Evolutionary conservation across 2,113 vertebrate species (phyloP), one percentile per base, ranked within the genome.

Genomic region (Pelodiscus sinensis): DNA sequence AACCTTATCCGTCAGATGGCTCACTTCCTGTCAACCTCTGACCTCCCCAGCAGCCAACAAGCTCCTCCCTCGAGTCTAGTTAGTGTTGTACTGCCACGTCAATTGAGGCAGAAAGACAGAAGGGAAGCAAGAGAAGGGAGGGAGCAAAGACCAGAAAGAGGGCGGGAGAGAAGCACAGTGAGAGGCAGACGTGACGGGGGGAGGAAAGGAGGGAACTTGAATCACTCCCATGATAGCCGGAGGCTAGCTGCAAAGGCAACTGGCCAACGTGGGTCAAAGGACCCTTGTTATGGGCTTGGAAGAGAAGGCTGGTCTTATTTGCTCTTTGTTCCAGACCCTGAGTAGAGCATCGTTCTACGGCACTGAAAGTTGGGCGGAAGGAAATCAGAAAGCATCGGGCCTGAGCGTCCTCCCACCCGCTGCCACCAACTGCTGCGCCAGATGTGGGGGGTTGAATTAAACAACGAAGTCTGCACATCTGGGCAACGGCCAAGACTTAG

Each of bases 81-180:
- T 98, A 97, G 98, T 98, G 98, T 98, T 98, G 97, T 97, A 98
- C 97, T 99, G 99, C 99, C 99, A 99, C 99, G 99, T 99, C 98
- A 98, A 98, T 97, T 97, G 97, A 97, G 96, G 96, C 97, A 98
- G 97, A 98, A 98, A 97, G 96, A 98, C 97, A 97, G 97, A 95
- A 84, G 85, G 93, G 97, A 98, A 92, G 95, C 93, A 94, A 95
- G 94, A 44, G 65, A 96, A 97, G 93, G 95, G 92, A 95, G 93
- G 96, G 94, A 97, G 96, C 92, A 82, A 96, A 96, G 95, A 92
- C 88, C 88, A 92, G 96, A 96, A 81, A 92, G 95, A 96, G 88
- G 95, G 96, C 96, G 95, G 94, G 92, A 95, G 85, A 93, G 86
- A 90, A 56, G 86, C 77, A 96, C 90, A 91, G 92, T 89, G 90